Evolutionary conservation across 1,140 invertebrate species (phyloP).

Genomic region (Drosophila virilis): DNA sequence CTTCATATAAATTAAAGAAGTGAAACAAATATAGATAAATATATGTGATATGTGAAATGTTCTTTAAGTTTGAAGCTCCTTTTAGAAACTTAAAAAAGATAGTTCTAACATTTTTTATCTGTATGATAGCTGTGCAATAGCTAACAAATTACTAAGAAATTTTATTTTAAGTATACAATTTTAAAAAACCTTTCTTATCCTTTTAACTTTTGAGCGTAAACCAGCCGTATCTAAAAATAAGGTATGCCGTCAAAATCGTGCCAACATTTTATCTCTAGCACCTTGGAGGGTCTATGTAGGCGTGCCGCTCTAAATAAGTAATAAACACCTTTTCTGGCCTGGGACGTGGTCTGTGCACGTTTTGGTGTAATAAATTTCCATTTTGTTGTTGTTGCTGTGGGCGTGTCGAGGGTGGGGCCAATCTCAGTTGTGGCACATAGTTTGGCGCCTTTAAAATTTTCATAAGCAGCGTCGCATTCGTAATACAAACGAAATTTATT

Average conservation of each 20-base stretch:
- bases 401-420: constrained; percentile 14
- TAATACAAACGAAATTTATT: constrained; percentile 77
- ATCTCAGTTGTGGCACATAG: constrained; percentile 72
- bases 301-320: constrained; percentile 67
- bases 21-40: too few relatives aligned
- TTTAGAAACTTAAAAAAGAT: too few relatives aligned
- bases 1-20: too few relatives aligned
- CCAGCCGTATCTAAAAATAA: constrained; percentile 3
- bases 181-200: too few relatives aligned
- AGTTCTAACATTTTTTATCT: too few relatives aligned
- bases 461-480: constrained; percentile 71
- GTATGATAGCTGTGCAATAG: too few relatives aligned
- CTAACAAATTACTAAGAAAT: too few relatives aligned
- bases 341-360: constrained; percentile 35
- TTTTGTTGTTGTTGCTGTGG: constrained; percentile 45
- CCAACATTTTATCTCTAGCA: constrained; percentile 11
- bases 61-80: too few relatives aligned
- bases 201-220: too few relatives aligned
- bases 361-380: constrained; percentile 71
- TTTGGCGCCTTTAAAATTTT: constrained; percentile 77
- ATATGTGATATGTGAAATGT: too few relatives aligned
- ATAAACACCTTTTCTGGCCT: constrained; percentile 66
- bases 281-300: constrained; percentile 24
- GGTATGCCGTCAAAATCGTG: not conserved
- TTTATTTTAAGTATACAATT: too few relatives aligned